These are phyloP conservation scores for Columba guinea DNA, from an alignment of 2,797 vertebrate genomes.

Conservation along the genomic window DNA sequence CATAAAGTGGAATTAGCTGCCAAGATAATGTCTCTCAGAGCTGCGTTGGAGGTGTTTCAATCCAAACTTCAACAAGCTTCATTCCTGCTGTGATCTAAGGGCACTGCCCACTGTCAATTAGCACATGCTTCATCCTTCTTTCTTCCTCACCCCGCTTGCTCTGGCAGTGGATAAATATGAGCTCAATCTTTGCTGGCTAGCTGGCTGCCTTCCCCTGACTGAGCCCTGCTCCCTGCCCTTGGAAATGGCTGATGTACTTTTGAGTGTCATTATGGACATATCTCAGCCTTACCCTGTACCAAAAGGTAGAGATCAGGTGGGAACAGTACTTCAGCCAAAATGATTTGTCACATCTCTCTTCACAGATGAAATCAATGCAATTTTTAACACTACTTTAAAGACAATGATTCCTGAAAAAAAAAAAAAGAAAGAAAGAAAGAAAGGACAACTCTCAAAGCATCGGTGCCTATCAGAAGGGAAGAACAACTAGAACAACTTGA, in stretches of 20 bases:
- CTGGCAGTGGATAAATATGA: not conserved
- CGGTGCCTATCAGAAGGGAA: not conserved
- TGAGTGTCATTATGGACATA: not conserved
- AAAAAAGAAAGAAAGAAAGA: not conserved
- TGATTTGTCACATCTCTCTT: not conserved
- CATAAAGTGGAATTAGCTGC: not conserved
- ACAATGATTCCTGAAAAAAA: not conserved
- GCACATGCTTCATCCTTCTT: not conserved
- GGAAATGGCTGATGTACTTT: not conserved
- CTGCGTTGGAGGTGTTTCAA: not conserved
- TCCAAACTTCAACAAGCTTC: not conserved
- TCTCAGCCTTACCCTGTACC: not conserved
- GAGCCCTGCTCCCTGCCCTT: not conserved
- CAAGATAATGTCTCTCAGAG: not conserved
- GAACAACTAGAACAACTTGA: not conserved
- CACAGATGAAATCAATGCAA: not conserved
- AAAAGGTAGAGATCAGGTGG: not conserved
- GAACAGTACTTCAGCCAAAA: not conserved
- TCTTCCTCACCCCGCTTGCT: not conserved
- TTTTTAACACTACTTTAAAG: not conserved
- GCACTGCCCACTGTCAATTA: not conserved
- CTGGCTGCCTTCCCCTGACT: rapidly evolving
- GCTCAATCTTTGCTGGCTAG: not conserved
- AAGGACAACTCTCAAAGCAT: not conserved
- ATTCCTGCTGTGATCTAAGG: not conserved